Base-by-base conservation (phyloP, 1,140 invertebrate genomes). In the Cotesia chilonis region DNA sequence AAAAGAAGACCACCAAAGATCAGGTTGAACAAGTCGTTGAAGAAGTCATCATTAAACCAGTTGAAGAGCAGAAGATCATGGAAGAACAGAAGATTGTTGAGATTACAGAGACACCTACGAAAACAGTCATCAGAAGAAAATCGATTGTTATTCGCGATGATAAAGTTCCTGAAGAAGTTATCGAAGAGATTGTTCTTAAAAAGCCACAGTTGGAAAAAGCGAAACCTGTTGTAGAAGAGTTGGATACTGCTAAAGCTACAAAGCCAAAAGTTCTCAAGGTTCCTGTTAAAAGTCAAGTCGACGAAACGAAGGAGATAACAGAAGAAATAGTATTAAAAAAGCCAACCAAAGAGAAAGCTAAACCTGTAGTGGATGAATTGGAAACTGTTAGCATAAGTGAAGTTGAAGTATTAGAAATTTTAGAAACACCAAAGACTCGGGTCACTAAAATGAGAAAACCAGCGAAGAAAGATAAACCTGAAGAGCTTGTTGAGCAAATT, bases 301-400 rank as follows among this genome's bases (percentile, higher is more conserved):
- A 81, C 9, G 73, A 82, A 71, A 76, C 78, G 0, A 75, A 79
- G 72, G 80, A 74, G n/a, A 75, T 74, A 20, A 78, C 72, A 9
- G 79, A 80, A 64, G 83, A 79, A 69, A 82, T 79, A 17, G 76
- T 80, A 36, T 79, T 81, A 61, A 83, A 79, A 68, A 78, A 80
- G 73, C 55, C 80, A 73, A 75, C 76, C 28, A 73, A 76, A 35
- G 75, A 77, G 9, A 67, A 75, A 47, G 17, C 72, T 63, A 68
- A 67, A 6, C 72, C 78, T 60, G 71, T 74, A 0, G 12, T 74
- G 37, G 71, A 75, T 14, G 63, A 77, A 37, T 60, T 70, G 6
- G 70, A 68, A 61, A 71, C 36, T 51, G 35, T 51, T 38, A 14
- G 65, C 47, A 47, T 82, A 14, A 35, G 57, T 14, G 75, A 72